These are phyloP conservation scores for Artibeus lituratus DNA, from an alignment of 2,797 vertebrate genomes.

Conservation along the genomic window DNA sequence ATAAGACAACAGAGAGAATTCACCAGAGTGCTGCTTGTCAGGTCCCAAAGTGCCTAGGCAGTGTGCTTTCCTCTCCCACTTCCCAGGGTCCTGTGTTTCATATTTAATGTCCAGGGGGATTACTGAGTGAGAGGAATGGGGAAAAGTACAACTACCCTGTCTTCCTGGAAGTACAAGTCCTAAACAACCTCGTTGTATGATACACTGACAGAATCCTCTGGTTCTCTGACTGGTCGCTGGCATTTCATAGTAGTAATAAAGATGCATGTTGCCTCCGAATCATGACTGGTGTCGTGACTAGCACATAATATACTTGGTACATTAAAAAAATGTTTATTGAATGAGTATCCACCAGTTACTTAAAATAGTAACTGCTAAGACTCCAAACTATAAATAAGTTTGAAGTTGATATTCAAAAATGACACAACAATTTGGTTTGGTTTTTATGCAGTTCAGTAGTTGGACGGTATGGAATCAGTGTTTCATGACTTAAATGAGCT, in stretches of 20 bases:
- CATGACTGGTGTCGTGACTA: not conserved
- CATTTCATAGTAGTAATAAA: not conserved
- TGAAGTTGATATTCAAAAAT: not conserved
- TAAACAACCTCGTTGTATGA: not conserved
- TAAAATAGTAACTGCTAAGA: not conserved
- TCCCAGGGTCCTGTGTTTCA: not conserved
- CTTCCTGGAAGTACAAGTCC: not conserved
- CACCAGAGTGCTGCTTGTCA: not conserved
- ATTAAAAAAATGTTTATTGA: not conserved
- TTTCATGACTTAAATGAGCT: not conserved
- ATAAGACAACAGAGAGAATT: not conserved
- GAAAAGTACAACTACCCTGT: not conserved
- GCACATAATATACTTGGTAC: not conserved
- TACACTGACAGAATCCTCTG: not conserved
- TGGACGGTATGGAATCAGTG: not conserved
- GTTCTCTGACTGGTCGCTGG: conserved; percentile 5
- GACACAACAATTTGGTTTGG: not conserved
- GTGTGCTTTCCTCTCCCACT: not conserved
- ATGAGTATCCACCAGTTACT: not conserved
- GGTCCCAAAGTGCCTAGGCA: not conserved
- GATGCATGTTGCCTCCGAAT: not conserved
- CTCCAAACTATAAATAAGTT: not conserved
- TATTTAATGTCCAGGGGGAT: not conserved
- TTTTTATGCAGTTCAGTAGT: not conserved
- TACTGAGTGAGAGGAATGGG: not conserved